These are phyloP conservation scores for Oenanthe oenanthe DNA, from an alignment of 2,113 vertebrate species.

Conservation along the genomic window DNA sequence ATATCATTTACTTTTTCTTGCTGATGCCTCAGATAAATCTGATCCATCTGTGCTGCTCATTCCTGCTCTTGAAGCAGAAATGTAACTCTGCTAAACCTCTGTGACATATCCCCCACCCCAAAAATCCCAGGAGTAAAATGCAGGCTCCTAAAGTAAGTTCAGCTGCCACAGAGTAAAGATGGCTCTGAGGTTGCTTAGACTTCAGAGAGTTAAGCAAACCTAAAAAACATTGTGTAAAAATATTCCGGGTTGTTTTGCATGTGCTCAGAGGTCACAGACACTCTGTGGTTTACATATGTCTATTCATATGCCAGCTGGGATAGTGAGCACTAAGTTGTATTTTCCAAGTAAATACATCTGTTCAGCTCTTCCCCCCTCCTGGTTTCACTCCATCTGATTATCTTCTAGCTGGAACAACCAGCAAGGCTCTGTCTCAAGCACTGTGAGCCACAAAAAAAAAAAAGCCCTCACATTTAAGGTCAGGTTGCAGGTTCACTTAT, in stretches of 20 bases:
- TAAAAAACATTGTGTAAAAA: neutral
- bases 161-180: neutral
- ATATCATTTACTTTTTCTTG: neutral
- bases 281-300: neutral
- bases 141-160: neutral
- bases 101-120: neutral
- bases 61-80: neutral
- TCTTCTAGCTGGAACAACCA: rapidly evolving
- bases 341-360: constrained; percentile 5
- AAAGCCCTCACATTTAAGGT: neutral
- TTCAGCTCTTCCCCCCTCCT: neutral
- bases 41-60: neutral
- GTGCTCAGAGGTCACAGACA: neutral
- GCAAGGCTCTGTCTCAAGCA: neutral
- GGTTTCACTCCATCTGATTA: neutral
- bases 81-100: neutral
- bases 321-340: neutral
- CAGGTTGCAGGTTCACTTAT: neutral
- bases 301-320: neutral
- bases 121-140: neutral
- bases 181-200: neutral
- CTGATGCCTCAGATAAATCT: neutral
- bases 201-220: neutral
- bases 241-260: neutral
- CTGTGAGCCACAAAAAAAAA: neutral